Conservation (phyloP, 2,888 invertebrate genomes). For the Acanthosoma haemorrhoidale region DNA sequence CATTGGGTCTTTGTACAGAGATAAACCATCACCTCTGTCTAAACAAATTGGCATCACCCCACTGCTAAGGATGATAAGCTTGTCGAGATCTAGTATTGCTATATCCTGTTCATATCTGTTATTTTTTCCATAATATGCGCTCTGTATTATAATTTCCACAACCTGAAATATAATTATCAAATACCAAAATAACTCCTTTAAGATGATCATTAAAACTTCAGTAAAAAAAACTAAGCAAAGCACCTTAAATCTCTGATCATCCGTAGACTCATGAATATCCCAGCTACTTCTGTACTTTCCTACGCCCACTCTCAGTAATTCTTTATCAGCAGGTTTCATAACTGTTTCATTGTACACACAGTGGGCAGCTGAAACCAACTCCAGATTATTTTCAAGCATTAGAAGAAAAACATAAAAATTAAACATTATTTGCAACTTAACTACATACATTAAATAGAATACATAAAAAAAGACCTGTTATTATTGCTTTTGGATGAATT, state of each 20-base stretch:
- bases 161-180: conserved; percentile 28
- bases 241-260: conserved; percentile 33
- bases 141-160: conserved; percentile 24
- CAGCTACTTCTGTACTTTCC: conserved; percentile 44
- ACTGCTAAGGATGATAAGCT: conserved; percentile 28
- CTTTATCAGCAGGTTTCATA: conserved; percentile 39
- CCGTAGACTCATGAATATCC: conserved; percentile 20
- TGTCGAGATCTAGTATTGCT: conserved; percentile 33
- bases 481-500: conserved; percentile 44
- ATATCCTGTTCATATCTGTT: conserved; percentile 37
- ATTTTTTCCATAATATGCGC: conserved; percentile 31
- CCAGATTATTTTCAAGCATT: too few species aligned
- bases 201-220: too few species aligned
- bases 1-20: conserved; percentile 11
- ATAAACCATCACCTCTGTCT: conserved; percentile 28
- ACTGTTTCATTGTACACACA: conserved; percentile 45
- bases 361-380: conserved; percentile 46
- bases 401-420: too few species aligned
- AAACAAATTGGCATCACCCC: conserved; percentile 38
- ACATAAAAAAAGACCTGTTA: conserved; percentile 41
- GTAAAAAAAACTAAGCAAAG: too few species aligned
- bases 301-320: conserved; percentile 43
- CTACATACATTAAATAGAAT: too few species aligned
- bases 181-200: too few species aligned
- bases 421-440: too few species aligned